These are phyloP conservation scores for Teleiodes luculella DNA, from an alignment of 2,888 invertebrate genomes.

Conservation along the genomic window DNA sequence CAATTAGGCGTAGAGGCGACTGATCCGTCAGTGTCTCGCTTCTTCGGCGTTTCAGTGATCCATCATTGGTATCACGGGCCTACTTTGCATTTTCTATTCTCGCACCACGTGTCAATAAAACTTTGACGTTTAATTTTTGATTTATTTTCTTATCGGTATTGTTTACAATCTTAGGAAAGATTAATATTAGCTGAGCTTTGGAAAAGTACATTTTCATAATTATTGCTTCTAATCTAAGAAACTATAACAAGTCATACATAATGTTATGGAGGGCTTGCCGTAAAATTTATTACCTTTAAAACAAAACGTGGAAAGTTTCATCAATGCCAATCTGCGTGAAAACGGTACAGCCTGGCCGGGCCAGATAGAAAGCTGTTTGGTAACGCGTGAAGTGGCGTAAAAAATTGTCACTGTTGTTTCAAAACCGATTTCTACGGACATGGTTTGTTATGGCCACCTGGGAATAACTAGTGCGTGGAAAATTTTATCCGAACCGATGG, in stretches of 20 bases:
- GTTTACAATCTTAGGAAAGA: too few relatives aligned
- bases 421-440: conserved; percentile 37
- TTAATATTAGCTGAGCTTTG: too few relatives aligned
- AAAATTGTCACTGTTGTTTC: conserved; percentile 42
- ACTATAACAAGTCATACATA: too few relatives aligned
- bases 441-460: not conserved
- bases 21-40: conserved; percentile 2
- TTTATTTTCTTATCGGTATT: not conserved
- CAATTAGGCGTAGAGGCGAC: conserved; percentile 11
- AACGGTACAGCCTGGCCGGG: not conserved
- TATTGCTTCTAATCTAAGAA: too few relatives aligned
- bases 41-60: not conserved
- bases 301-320: not conserved
- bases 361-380: conserved; percentile 3
- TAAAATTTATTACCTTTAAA: not conserved
- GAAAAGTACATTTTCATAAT: too few relatives aligned
- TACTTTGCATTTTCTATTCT: not conserved
- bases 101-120: not conserved
- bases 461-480: not conserved
- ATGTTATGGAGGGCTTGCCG: too few relatives aligned
- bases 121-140: not conserved
- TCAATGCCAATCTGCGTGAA: not conserved
- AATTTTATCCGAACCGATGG: not conserved
- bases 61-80: not conserved
- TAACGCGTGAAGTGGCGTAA: conserved; percentile 32